Percentiles rank a stretch among this genome's conserved stretches.
phyloP scores from a whole-genome alignment of 2,113 vertebrate species.

The Atrichornis clamosus region DNA sequence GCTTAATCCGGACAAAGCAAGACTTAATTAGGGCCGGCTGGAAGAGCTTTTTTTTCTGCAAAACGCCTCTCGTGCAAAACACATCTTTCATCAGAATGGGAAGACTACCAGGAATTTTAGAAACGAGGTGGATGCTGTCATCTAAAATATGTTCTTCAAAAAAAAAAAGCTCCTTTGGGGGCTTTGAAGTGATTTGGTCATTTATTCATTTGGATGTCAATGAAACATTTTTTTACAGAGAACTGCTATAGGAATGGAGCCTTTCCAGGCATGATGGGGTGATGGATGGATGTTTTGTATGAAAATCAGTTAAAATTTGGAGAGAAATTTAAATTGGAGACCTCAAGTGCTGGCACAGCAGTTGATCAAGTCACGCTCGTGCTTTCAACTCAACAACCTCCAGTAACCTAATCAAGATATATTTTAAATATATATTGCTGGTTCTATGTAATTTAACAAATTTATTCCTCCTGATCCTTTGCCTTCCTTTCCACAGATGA shows the following conservation, averaged over 20 bases:
- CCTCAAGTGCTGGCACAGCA: not conserved
- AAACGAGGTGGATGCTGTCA: not conserved
- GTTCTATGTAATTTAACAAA: constrained; percentile 3
- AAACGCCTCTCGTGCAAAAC: not conserved
- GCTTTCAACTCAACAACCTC: not conserved
- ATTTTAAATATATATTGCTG: not conserved
- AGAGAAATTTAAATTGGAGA: not conserved
- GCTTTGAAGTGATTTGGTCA: not conserved
- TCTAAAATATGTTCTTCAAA: not conserved
- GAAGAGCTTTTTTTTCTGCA: not conserved
- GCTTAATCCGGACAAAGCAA: not conserved
- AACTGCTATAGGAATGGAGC: not conserved
- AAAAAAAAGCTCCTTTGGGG: not conserved
- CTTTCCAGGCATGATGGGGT: not conserved
- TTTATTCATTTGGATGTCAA: not conserved
- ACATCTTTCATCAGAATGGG: not conserved
- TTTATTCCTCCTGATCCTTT: not conserved
- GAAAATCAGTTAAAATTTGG: not conserved
- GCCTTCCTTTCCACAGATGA: not conserved
- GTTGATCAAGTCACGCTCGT: not conserved
- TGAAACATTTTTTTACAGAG: not conserved
- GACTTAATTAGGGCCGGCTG: not conserved
- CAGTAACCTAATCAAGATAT: not conserved
- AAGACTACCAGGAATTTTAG: not conserved
- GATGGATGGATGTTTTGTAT: not conserved